Base-by-base conservation (phyloP, 23 tunicate species). In the Ciona savignyi region DNA sequence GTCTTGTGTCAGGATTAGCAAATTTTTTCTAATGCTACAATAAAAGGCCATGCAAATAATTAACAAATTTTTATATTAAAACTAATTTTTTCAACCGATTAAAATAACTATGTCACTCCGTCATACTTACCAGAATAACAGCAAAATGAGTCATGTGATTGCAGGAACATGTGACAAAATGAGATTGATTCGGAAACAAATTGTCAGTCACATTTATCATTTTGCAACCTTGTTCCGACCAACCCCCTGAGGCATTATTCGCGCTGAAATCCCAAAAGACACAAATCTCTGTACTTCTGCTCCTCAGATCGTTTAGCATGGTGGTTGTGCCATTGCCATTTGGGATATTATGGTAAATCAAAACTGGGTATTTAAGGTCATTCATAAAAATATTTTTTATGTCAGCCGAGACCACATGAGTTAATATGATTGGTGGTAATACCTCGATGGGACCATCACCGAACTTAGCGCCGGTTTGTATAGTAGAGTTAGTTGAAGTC, bases 81-180 rank as follows among this genome's bases (percentile, higher is more conserved):
- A n/a, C n/a, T n/a, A n/a, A n/a, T n/a, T n/a, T n/a, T n/a, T n/a
- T n/a, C n/a, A n/a, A n/a, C n/a, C n/a, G n/a, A n/a, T n/a, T n/a
- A n/a, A n/a, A n/a, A n/a, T n/a, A n/a, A n/a, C n/a, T n/a, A n/a
- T n/a, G n/a, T n/a, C n/a, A n/a, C n/a, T n/a, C n/a, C n/a, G n/a
- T n/a, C n/a, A n/a, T n/a, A n/a, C n/a, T 83, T 62, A 79, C 96
- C 96, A 89, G 63, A 25, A 89, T 42, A 34, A 89, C 77, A 0
- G 73, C 82, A 63, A 89, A 89, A 30, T 83, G 88, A 4, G 96
- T 89, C 96, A 89, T 89, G 73, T 89, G 96, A 51, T 83, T 74
- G 68, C 96, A 89, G 1, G 73, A 71, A 35, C 96, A 89, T 22
- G 84, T 74, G 33, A 82, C 68, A 25, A 42, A 35, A 42, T 42